A percentile compares a stretch with the other conserved stretches of the same genome.
These are phyloP conservation scores for Liposcelis brunnea DNA, from an alignment of 2,888 invertebrate species.

Conservation along the genomic window DNA sequence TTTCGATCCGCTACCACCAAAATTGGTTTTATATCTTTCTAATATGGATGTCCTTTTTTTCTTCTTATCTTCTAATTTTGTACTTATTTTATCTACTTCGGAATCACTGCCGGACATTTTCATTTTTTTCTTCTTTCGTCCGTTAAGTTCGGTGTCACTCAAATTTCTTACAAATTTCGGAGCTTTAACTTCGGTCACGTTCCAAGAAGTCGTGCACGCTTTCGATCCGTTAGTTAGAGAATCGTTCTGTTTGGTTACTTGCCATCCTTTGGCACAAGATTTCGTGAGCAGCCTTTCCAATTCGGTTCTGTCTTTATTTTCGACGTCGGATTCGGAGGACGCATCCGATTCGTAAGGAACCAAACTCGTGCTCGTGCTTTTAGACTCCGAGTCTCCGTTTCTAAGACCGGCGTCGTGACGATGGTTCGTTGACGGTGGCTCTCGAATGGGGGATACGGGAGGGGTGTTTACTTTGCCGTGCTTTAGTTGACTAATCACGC, in stretches of 20 bases:
- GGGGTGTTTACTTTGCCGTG: slow-evolving; percentile 12
- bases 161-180: slow-evolving; percentile 10
- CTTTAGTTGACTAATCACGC: slow-evolving; percentile 8
- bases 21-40: no score
- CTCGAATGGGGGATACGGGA: slow-evolving; percentile 11
- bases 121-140: no score
- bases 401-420: no score
- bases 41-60: no score
- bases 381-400: not conserved
- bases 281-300: slow-evolving; percentile 18
- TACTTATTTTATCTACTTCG: no score
- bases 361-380: slow-evolving; percentile 20
- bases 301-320: slow-evolving; percentile 19
- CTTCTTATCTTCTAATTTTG: no score
- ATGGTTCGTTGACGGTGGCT: slow-evolving; percentile 10
- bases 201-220: slow-evolving; percentile 19
- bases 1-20: no score
- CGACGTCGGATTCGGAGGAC: slow-evolving; percentile 23
- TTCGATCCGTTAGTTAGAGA: slow-evolving; percentile 18
- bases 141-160: not conserved
- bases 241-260: slow-evolving; percentile 22
- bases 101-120: slow-evolving; percentile 6
- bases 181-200: slow-evolving; percentile 13
- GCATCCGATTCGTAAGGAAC: slow-evolving; percentile 30
- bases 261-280: slow-evolving; percentile 23